Conservation (phyloP, 1,140 invertebrate genomes). For the Bilobella aurantiaca region DNA sequence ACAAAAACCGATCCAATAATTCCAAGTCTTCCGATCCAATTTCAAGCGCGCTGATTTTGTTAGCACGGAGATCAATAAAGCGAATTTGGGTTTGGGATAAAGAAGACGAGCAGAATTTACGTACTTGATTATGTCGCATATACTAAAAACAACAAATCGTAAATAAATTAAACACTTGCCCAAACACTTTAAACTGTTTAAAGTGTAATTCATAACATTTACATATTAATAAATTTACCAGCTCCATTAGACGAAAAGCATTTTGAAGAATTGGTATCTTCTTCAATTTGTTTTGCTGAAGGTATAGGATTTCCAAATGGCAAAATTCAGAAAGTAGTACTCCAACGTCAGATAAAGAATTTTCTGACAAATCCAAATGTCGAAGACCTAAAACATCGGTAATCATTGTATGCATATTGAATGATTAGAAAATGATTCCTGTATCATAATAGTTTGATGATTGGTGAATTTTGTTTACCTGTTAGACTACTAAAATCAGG, state of each 20-base stretch:
- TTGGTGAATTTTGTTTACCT: conserved; percentile 15
- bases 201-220: too few species aligned
- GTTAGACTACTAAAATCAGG: conserved; percentile 18
- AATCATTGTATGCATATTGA: too few species aligned
- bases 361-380: conserved; percentile 50
- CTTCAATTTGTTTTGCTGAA: conserved; percentile 49
- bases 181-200: too few species aligned
- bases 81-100: conserved; percentile 24
- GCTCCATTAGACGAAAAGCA: conserved; percentile 31
- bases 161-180: too few species aligned
- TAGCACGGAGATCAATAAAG: conserved; percentile 27
- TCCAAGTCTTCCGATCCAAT: conserved; percentile 28
- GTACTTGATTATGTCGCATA: conserved; percentile 34
- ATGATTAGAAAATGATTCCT: conserved; percentile 14
- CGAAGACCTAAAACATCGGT: conserved; percentile 46
- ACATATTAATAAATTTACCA: too few species aligned
- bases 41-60: conserved; percentile 25
- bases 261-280: conserved; percentile 15
- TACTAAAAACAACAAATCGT: too few species aligned
- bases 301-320: conserved; percentile 65
- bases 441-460: too few species aligned
- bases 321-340: conserved; percentile 59
- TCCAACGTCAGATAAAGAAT: conserved; percentile 54
- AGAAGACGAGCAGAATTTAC: conserved; percentile 17
- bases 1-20: conserved; percentile 30